Conservation (phyloP, 2,888 invertebrate genomes). For the Oscheius sp. region DNA sequence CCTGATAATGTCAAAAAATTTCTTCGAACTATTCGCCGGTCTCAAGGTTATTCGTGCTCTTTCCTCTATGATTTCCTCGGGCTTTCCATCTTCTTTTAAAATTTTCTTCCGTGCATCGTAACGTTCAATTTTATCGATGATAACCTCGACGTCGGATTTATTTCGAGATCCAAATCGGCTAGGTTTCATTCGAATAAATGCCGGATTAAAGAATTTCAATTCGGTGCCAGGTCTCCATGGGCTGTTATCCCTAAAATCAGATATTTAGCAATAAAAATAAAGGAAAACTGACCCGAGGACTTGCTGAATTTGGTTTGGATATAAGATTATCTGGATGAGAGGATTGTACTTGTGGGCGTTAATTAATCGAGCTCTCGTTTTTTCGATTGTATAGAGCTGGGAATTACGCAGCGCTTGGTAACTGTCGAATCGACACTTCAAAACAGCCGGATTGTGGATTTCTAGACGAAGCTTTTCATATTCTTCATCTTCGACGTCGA, state of each 20-base stretch:
- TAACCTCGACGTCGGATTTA: not conserved
- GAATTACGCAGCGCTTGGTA: no score
- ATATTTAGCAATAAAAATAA: no score
- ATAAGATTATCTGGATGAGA: no score
- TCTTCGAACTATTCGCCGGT: not conserved
- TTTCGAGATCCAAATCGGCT: not conserved
- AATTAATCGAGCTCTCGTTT: no score
- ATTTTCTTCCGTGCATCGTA: no score
- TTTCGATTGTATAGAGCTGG: no score
- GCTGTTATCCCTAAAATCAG: not conserved
- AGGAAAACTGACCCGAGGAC: no score
- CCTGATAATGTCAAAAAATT: not conserved
- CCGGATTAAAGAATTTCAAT: not conserved
- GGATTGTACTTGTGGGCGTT: no score
- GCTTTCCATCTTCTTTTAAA: no score
- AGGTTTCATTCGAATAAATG: not conserved
- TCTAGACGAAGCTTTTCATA: not conserved
- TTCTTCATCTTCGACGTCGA: no score
- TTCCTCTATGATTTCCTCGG: not conserved
- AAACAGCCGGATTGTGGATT: not conserved
- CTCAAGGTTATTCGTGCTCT: not conserved
- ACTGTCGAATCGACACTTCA: not conserved
- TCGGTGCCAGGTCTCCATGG: not conserved
- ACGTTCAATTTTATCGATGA: not conserved
- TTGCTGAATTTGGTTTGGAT: no score